Conservation (phyloP, 92 coral and sea anemone genomes). For the Porites evermanni region DNA sequence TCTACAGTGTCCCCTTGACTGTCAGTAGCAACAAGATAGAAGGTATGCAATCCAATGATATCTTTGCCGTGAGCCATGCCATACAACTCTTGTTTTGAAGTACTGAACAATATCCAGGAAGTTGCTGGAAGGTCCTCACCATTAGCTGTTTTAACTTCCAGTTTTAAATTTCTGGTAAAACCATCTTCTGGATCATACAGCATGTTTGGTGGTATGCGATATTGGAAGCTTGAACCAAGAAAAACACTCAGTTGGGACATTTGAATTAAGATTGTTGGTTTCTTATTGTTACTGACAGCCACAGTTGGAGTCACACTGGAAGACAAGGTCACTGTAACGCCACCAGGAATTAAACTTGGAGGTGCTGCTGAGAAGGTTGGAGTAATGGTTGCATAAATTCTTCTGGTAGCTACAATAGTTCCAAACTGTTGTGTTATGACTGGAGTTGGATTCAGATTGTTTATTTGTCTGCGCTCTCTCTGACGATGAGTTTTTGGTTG, state of each 20-base stretch:
- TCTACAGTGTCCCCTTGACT: slow-evolving; percentile 50
- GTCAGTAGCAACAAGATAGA: slow-evolving; percentile 70
- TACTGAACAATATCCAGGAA: slow-evolving; percentile 81
- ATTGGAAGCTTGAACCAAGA: slow-evolving; percentile 66
- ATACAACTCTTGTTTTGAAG: slow-evolving; percentile 68
- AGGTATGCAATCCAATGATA: slow-evolving; percentile 54
- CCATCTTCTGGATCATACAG: slow-evolving; percentile 87
- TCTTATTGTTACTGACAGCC: slow-evolving; percentile 36
- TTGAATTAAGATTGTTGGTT: slow-evolving; percentile 45
- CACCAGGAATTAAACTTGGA: slow-evolving; percentile 51
- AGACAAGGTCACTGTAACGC: slow-evolving; percentile 27
- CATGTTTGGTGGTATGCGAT: slow-evolving; percentile 65
- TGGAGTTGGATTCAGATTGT: slow-evolving; percentile 74
- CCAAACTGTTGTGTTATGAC: slow-evolving; percentile 40
- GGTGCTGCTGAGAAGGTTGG: slow-evolving; percentile 72
- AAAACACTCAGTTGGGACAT: slow-evolving; percentile 47
- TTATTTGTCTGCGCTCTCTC: slow-evolving; percentile 86
- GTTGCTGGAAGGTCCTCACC: slow-evolving; percentile 54
- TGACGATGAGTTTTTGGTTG: slow-evolving; percentile 76
- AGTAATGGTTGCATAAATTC: slow-evolving; percentile 54
- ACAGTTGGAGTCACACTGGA: slow-evolving; percentile 44
- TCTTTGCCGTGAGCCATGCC: slow-evolving; percentile 65
- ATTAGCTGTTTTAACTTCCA: slow-evolving; percentile 62
- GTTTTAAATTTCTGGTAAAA: slow-evolving; percentile 62
- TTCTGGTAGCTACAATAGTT: slow-evolving; percentile 17